A percentile compares a stretch with the other conserved stretches of the same genome.
These are phyloP conservation scores for Manis javanica DNA, from an alignment of 2,797 vertebrate species.

Conservation along the genomic window DNA sequence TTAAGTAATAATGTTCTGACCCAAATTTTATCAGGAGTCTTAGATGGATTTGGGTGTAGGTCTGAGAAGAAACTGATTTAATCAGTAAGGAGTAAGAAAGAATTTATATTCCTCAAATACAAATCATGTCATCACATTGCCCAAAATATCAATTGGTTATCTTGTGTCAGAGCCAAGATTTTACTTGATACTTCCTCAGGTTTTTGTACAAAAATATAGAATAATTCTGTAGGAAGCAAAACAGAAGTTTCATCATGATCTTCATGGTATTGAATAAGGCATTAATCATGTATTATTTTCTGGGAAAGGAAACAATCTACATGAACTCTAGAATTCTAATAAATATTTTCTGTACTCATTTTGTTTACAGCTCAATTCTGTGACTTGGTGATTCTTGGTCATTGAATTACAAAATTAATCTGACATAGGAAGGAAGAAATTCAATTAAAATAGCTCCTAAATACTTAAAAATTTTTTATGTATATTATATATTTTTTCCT, in stretches of 20 bases:
- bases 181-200: not conserved
- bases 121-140: constrained; percentile 1
- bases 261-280: not conserved
- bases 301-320: not conserved
- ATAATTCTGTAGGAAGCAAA: constrained; percentile 27
- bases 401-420: constrained; percentile 40
- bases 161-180: constrained; percentile 1
- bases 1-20: constrained; percentile 14
- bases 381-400: not conserved
- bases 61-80: constrained; percentile 1
- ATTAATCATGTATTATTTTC: constrained; percentile 12
- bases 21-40: constrained; percentile 25
- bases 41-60: not conserved
- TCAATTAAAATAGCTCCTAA: not conserved
- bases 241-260: not conserved
- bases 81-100: not conserved
- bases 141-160: not conserved
- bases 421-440: not conserved
- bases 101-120: constrained; percentile 48
- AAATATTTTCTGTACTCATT: not conserved
- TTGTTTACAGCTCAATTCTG: constrained; percentile 31
- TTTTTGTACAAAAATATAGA: not conserved
- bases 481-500: not conserved
- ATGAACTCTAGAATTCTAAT: constrained; percentile 2
- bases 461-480: not conserved